Evolutionary conservation across 1,140 invertebrate species (phyloP).

Genomic region (Polypedilum pembai): DNA sequence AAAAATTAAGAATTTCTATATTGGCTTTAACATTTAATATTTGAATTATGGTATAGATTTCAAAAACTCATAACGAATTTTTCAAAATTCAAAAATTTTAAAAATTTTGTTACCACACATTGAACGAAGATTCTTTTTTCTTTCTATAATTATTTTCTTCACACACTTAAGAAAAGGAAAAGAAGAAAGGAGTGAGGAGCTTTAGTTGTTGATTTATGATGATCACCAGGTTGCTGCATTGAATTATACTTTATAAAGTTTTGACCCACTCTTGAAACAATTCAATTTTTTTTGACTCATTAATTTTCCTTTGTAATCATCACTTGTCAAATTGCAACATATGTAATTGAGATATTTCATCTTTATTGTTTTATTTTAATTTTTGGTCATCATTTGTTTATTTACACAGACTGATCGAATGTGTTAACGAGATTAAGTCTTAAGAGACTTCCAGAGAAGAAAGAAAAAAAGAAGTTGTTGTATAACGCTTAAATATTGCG

Average conservation of each 20-base stretch:
- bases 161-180: background rate
- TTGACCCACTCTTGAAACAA: too few species aligned
- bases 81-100: too few species aligned
- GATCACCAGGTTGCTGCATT: background rate
- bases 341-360: background rate
- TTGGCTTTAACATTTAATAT: too few species aligned
- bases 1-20: too few species aligned
- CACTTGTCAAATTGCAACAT: background rate
- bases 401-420: background rate
- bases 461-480: background rate
- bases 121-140: too few species aligned
- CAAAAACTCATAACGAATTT: too few species aligned
- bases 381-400: background rate
- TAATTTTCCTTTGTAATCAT: background rate
- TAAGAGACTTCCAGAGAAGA: background rate
- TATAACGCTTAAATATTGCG: conserved; percentile 5
- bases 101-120: too few species aligned
- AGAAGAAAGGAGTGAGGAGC: background rate
- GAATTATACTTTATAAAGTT: background rate
- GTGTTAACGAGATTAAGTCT: conserved; percentile 17
- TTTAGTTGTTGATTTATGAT: background rate
- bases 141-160: background rate
- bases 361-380: background rate
- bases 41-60: too few species aligned
- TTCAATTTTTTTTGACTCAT: too few species aligned